Evolutionary conservation across 2,888 invertebrate genomes (phyloP).

Genomic region (Erebia aethiops): DNA sequence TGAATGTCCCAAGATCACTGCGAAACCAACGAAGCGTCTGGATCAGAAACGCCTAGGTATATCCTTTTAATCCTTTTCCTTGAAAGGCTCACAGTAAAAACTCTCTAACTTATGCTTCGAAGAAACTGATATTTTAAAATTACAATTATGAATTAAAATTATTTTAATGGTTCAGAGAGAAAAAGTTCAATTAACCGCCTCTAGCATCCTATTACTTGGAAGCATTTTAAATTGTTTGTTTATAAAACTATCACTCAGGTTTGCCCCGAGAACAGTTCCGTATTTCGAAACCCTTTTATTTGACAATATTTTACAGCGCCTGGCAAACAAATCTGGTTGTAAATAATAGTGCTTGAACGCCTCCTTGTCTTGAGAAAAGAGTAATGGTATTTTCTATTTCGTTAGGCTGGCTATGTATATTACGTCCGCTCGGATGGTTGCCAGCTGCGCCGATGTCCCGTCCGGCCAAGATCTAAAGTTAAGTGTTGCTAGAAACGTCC

Average conservation of each 20-base stretch:
- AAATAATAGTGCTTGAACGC: constrained; percentile 79
- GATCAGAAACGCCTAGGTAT: constrained; percentile 66
- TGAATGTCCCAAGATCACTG: constrained; percentile 79
- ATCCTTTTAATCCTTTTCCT: constrained; percentile 42
- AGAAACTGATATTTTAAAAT: too few relatives aligned
- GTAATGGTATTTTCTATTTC: constrained; percentile 82
- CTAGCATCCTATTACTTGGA: background rate
- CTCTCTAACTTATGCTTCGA: too few relatives aligned
- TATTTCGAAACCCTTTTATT: constrained; percentile 20
- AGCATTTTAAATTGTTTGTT: constrained; percentile 3
- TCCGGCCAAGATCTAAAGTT: constrained; percentile 61
- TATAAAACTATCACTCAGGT: constrained; percentile 5
- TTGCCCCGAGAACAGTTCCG: background rate
- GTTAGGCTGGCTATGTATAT: constrained; percentile 73
- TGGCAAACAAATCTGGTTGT: constrained; percentile 74
- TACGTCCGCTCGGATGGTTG: constrained; percentile 74
- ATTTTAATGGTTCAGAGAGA: too few relatives aligned
- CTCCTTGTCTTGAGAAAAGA: constrained; percentile 77
- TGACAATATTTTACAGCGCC: constrained; percentile 56
- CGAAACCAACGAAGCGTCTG: constrained; percentile 68
- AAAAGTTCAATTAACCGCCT: too few relatives aligned
- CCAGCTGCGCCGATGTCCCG: constrained; percentile 69
- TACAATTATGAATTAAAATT: too few relatives aligned
- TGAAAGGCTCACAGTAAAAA: constrained; percentile 32
- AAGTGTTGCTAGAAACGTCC: constrained; percentile 59